Evolutionary conservation across 2,888 invertebrate genomes (phyloP).

Genomic region (Himalopsyche anomala): DNA sequence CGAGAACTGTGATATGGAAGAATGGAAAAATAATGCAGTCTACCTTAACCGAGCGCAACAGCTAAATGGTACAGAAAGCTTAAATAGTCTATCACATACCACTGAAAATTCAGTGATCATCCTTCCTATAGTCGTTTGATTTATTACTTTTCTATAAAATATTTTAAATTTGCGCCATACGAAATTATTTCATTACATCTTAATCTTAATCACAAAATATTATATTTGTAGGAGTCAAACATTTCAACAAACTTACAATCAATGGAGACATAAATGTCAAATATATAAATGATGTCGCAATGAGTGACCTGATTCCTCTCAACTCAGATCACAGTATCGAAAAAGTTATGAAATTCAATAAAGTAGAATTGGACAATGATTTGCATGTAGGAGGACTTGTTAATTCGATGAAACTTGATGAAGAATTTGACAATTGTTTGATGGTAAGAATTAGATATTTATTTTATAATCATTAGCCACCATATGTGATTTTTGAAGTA

Average conservation of each 20-base stretch:
- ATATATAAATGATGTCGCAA: constrained; percentile 73
- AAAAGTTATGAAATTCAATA: constrained; percentile 69
- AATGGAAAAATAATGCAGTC: constrained; percentile 72
- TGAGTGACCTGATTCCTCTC: constrained; percentile 73
- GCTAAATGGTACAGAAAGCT: constrained; percentile 67
- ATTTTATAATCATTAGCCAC: no score
- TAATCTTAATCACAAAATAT: no score
- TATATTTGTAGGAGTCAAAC: no score
- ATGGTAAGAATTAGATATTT: constrained; percentile 71
- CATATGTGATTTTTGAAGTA: no score
- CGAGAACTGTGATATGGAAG: constrained; percentile 70
- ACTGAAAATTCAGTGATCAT: no score
- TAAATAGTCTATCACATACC: not conserved
- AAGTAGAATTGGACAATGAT: constrained; percentile 69
- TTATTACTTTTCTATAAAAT: no score
- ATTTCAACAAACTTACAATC: constrained; percentile 72
- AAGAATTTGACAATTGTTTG: constrained; percentile 74
- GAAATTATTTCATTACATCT: no score
- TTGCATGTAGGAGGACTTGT: constrained; percentile 68
- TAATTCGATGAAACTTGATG: constrained; percentile 72
- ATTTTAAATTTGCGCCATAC: no score
- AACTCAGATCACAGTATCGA: constrained; percentile 72
- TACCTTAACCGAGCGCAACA: constrained; percentile 70
- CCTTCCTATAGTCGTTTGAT: no score
- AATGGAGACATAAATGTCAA: constrained; percentile 70